Evolutionary conservation across 2,113 vertebrate genomes (phyloP).

Genomic region (Amia ocellicauda): DNA sequence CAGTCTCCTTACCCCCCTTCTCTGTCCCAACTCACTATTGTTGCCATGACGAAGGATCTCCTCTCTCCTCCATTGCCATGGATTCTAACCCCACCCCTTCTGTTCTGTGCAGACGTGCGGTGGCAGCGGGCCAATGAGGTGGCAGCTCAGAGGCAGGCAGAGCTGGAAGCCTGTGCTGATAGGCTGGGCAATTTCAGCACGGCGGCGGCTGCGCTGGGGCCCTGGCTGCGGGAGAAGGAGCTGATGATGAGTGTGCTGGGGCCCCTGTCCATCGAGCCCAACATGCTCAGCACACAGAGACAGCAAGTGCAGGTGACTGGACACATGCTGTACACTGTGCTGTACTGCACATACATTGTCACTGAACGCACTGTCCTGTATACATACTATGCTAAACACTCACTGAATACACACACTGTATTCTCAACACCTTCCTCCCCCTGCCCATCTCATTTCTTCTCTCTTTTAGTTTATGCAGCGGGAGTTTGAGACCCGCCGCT

Average conservation of each 20-base stretch:
- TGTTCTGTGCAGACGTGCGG: slow-evolving; percentile 67
- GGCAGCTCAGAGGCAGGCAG: slow-evolving; percentile 78
- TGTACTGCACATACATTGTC: fast-evolving
- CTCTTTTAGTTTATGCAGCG: slow-evolving; percentile 89
- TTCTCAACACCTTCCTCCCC: background rate
- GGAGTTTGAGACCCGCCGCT: slow-evolving; percentile 89
- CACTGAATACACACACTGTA: background rate
- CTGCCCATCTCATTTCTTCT: background rate
- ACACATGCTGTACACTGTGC: fast-evolving
- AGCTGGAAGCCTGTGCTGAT: slow-evolving; percentile 85
- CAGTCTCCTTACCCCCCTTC: too few species aligned
- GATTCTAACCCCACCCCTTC: slow-evolving; percentile 4
- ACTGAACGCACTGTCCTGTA: fast-evolving
- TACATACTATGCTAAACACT: background rate
- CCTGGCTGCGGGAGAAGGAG: slow-evolving; percentile 95
- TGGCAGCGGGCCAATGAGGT: slow-evolving; percentile 84
- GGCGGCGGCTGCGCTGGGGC: slow-evolving; percentile 81
- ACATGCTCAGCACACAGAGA: slow-evolving; percentile 95
- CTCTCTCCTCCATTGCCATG: slow-evolving; percentile 7
- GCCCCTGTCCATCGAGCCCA: slow-evolving; percentile 93
- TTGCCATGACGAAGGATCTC: background rate
- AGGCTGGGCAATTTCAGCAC: slow-evolving; percentile 84
- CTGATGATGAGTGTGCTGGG: slow-evolving; percentile 98
- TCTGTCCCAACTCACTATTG: too few species aligned
- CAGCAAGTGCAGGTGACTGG: slow-evolving; percentile 92